Evolutionary conservation across 1,140 invertebrate genomes (phyloP).

Genomic region (Steinernema feltiae): DNA sequence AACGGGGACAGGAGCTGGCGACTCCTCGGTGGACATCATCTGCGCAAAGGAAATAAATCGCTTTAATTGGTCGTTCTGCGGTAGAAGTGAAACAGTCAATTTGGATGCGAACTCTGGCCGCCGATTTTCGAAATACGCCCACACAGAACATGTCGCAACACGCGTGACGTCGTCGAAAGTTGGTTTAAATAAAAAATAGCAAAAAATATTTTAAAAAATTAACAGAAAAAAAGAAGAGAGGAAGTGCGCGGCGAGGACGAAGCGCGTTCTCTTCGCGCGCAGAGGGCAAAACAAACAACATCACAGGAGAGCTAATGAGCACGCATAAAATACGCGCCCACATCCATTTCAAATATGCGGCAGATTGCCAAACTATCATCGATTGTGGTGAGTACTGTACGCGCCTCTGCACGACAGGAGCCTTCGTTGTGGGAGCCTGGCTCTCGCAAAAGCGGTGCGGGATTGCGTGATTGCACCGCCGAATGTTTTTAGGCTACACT

Average conservation of each 20-base stretch:
- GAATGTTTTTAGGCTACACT: background rate
- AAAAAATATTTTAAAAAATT: background rate
- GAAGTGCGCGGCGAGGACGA: background rate
- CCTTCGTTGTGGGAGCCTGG: background rate
- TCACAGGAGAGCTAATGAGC: constrained; percentile 1
- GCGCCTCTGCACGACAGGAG: background rate
- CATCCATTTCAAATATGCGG: background rate
- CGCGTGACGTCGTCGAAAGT: background rate
- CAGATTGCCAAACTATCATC: background rate
- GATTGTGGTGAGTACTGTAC: background rate
- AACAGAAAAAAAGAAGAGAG: background rate
- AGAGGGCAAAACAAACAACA: constrained; percentile 12
- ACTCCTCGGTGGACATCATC: constrained; percentile 8
- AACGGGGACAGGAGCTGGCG: background rate
- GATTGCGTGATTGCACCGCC: background rate
- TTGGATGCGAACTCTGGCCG: background rate
- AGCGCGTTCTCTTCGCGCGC: background rate
- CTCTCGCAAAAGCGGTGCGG: background rate
- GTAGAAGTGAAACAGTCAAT: background rate
- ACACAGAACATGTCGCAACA: background rate
- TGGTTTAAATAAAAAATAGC: background rate
- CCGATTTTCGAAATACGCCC: background rate
- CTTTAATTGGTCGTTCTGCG: background rate
- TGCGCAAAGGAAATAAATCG: background rate
- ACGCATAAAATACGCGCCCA: background rate